A percentile compares a stretch with the other conserved stretches of the same genome.
Conservation (phyloP, 2,888 invertebrate species). For the Nasonovia ribisnigri region DNA sequence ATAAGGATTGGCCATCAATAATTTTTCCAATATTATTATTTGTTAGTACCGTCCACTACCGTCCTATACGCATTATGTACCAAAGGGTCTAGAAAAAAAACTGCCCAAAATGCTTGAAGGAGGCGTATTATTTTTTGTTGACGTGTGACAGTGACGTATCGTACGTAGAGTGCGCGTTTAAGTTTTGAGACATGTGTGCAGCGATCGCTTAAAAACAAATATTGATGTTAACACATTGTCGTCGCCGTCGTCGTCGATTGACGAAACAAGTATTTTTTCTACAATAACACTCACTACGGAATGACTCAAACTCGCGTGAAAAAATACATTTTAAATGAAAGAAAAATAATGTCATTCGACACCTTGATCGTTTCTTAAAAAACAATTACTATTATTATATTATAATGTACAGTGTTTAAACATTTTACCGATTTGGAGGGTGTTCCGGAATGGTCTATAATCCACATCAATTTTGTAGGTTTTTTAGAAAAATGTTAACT, state of each 20-base stretch:
- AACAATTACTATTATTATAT: background rate
- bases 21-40: background rate
- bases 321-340: background rate
- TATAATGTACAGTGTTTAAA: background rate
- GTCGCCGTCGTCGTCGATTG: background rate
- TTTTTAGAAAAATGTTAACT: background rate
- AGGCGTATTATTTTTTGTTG: background rate
- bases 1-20: background rate
- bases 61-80: background rate
- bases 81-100: background rate
- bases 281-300: background rate
- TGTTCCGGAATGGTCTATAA: background rate
- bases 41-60: background rate
- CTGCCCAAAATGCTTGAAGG: background rate
- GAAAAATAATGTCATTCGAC: background rate
- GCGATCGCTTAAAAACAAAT: background rate
- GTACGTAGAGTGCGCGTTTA: background rate
- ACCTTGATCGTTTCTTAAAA: background rate
- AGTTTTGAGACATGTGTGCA: background rate
- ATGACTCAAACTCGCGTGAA: background rate
- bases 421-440: background rate
- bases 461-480: background rate
- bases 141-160: background rate
- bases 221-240: background rate
- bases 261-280: background rate